Base-by-base conservation (phyloP, 2,797 vertebrate species). In the Tragopan temminckii region DNA sequence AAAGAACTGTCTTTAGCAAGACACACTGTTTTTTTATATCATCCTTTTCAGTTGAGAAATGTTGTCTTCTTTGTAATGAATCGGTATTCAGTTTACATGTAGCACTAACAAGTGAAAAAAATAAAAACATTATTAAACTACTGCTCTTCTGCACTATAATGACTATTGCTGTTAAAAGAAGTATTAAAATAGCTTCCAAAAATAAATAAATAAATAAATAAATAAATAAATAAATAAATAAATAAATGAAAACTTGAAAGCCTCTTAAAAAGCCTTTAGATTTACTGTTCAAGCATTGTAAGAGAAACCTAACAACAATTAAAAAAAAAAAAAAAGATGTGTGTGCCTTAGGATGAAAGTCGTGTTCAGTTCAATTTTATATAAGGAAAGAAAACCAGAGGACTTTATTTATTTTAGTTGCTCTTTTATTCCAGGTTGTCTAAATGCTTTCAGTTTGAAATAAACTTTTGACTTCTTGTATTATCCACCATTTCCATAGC, bases 1-100 rank as follows among this genome's bases (percentile, higher is more conserved):
- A 92, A 97, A 94, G 86, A 74, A 81, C 42, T 90, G 13, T 67
- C 71, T 42, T 31, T n/a, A 94, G 53, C 35, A 88, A 24, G 19
- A 63, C 59, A 62, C 5, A 13, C 18, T 33, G 62, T 43, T 55
- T 80, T 83, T 64, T 84, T 24, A 27, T 45, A 86, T 45, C 25
- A 61, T 81, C 46, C 87, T 74, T 96, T 61, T 52, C 38, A 72
- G 14, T 42, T 46, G 35, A 90, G 62, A 92, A 88, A 83, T 20
- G 40, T 7, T 19, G 35, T 63, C 71, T 78, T 70, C 63, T 74
- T 64, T 67, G 12, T 12, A 35, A 68, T 45, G 35, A 70, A 55
- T 67, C 23, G 57, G 21, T 53, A 48, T 71, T 77, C 77, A n/a
- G 15, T 43, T 84, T 75, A 78, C 64, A 95, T 61, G 15, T 64